phyloP scores from a whole-genome alignment of 2,888 invertebrate species.

The Nezara viridula region DNA sequence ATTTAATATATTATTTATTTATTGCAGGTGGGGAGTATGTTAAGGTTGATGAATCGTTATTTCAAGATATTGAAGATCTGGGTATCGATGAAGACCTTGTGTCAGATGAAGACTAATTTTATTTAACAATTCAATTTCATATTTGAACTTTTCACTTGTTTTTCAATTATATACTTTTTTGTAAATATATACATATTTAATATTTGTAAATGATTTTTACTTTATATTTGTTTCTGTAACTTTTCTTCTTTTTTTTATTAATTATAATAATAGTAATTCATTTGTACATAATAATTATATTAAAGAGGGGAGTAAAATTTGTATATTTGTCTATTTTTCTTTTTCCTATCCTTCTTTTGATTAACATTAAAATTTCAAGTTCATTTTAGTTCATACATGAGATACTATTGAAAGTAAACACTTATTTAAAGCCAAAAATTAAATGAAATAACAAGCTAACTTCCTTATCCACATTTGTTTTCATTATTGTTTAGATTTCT shows the following conservation, averaged over 20 bases:
- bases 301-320: not conserved
- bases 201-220: not conserved
- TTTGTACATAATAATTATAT: conserved; percentile 5
- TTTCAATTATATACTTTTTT: not conserved
- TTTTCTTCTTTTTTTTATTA: not conserved
- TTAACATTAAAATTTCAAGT: too few relatives aligned
- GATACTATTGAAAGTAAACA: too few relatives aligned
- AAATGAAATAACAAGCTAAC: too few relatives aligned
- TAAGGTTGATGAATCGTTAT: conserved; percentile 93
- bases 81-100: conserved; percentile 69
- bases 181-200: not conserved
- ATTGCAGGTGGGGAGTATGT: conserved; percentile 77
- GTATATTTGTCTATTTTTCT: not conserved
- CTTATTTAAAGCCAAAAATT: too few relatives aligned
- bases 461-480: too few relatives aligned
- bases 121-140: conserved; percentile 36
- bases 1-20: conserved; percentile 39
- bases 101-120: conserved; percentile 61
- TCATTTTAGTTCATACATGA: too few relatives aligned
- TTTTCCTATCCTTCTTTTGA: not conserved
- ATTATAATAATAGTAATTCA: not conserved
- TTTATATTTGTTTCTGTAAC: not conserved
- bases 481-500: too few relatives aligned
- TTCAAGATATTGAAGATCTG: conserved; percentile 84
- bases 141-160: conserved; percentile 7